These are phyloP conservation scores for Clamator glandarius DNA, from an alignment of 2,797 vertebrate species.

Conservation along the genomic window DNA sequence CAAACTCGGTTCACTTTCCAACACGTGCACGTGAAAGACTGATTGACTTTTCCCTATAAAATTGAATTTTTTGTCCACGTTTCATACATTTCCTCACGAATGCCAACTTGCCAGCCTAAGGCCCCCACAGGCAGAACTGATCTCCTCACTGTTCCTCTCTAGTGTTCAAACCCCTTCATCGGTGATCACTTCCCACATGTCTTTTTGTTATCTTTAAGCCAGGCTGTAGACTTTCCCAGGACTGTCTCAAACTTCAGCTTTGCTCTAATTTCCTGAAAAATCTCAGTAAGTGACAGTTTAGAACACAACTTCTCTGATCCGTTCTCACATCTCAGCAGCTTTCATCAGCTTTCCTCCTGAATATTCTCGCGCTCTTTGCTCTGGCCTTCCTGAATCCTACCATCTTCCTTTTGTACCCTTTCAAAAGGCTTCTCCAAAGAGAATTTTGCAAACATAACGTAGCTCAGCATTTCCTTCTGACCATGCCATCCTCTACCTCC, in stretches of 20 bases:
- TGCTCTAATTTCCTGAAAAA: background rate
- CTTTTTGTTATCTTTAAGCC: background rate
- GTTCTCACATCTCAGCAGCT: background rate
- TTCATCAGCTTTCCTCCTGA: background rate
- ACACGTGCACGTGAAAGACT: rapidly evolving
- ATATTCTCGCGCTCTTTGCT: background rate
- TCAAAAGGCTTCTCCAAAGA: background rate
- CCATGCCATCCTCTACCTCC: background rate
- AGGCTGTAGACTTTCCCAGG: background rate
- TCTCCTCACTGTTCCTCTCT: background rate
- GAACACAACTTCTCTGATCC: background rate
- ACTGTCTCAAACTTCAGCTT: background rate
- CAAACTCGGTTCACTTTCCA: background rate
- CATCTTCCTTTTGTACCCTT: background rate
- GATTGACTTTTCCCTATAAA: background rate
- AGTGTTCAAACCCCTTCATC: background rate
- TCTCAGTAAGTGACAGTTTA: background rate
- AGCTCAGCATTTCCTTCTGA: background rate
- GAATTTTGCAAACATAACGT: background rate
- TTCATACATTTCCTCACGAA: background rate
- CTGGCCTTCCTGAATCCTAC: background rate
- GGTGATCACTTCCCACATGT: background rate
- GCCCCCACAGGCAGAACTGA: background rate
- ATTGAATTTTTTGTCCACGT: background rate
- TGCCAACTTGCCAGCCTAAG: background rate